phyloP scores from a whole-genome alignment of 2,797 vertebrate species.

The Sebastes itinus region DNA sequence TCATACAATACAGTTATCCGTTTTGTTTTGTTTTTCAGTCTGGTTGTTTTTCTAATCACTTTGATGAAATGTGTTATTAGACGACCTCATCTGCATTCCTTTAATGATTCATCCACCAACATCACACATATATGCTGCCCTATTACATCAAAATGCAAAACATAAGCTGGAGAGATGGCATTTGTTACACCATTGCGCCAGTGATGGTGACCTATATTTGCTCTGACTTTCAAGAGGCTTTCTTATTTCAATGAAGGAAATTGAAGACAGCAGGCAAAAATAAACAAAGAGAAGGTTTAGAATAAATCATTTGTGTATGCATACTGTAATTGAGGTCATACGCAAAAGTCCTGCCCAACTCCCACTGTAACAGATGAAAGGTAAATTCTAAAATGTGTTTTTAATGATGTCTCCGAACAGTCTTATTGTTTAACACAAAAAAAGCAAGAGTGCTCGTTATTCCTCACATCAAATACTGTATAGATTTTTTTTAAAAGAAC shows the following conservation, averaged over 20 bases:
- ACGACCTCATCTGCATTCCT: conserved; percentile 57
- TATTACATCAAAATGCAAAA: conserved; percentile 75
- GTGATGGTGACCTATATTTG: conserved; percentile 74
- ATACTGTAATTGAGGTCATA: conserved; percentile 63
- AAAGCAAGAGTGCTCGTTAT: neutral
- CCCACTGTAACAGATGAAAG: conserved; percentile 33
- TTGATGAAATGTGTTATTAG: conserved; percentile 52
- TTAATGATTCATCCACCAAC: conserved; percentile 50
- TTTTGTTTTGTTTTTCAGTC: neutral
- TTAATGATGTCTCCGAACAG: conserved; percentile 8
- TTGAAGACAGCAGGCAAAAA: conserved; percentile 34
- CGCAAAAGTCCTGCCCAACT: conserved; percentile 53
- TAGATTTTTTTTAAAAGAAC: neutral
- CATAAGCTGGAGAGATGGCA: conserved; percentile 53
- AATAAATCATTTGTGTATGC: conserved; percentile 50
- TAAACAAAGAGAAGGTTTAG: conserved; percentile 36
- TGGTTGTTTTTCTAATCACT: conserved; percentile 32
- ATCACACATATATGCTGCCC: conserved; percentile 40
- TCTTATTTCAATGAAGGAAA: conserved; percentile 52
- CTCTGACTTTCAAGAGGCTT: conserved; percentile 58
- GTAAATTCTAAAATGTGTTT: conserved; percentile 20
- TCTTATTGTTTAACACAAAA: conserved; percentile 18
- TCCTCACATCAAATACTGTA: neutral
- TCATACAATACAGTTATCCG: neutral
- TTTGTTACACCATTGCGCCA: conserved; percentile 59